Conservation (phyloP, 2,113 vertebrate genomes). For the Taurulus bubalis region DNA sequence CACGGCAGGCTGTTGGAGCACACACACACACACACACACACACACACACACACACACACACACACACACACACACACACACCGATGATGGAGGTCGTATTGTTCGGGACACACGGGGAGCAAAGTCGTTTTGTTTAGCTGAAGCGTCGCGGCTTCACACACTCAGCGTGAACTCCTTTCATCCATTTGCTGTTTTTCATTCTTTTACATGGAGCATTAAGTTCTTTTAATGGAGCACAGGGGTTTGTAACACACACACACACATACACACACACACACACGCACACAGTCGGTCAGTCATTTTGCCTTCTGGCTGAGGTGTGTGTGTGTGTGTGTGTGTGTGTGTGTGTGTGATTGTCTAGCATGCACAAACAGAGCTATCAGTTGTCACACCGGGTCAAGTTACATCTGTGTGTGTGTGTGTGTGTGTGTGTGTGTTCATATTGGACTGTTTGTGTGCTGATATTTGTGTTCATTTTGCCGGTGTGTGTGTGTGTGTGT, state of each 20-base stretch:
- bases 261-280: constrained; percentile 58
- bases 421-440: constrained; percentile 21
- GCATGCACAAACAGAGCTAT: constrained; percentile 74
- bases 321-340: constrained; percentile 41
- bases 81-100: constrained; percentile 58
- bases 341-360: constrained; percentile 39
- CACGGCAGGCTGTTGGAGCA: constrained; percentile 68
- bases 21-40: constrained; percentile 45
- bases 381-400: constrained; percentile 70
- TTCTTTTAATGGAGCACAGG: constrained; percentile 72
- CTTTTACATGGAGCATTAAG: constrained; percentile 73
- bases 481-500: constrained; percentile 20
- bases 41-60: constrained; percentile 31
- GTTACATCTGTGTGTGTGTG: constrained; percentile 57
- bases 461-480: constrained; percentile 27
- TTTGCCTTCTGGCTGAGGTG: constrained; percentile 60
- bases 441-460: constrained; percentile 27
- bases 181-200: constrained; percentile 70
- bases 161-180: constrained; percentile 61
- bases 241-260: constrained; percentile 68
- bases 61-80: constrained; percentile 26
- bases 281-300: constrained; percentile 56
- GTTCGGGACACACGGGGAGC: constrained; percentile 57
- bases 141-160: constrained; percentile 38
- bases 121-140: constrained; percentile 62